Evolutionary conservation across 2,113 vertebrate genomes (phyloP), one percentile per base, ranked within the genome.

Genomic region (Excalfactoria chinensis): DNA sequence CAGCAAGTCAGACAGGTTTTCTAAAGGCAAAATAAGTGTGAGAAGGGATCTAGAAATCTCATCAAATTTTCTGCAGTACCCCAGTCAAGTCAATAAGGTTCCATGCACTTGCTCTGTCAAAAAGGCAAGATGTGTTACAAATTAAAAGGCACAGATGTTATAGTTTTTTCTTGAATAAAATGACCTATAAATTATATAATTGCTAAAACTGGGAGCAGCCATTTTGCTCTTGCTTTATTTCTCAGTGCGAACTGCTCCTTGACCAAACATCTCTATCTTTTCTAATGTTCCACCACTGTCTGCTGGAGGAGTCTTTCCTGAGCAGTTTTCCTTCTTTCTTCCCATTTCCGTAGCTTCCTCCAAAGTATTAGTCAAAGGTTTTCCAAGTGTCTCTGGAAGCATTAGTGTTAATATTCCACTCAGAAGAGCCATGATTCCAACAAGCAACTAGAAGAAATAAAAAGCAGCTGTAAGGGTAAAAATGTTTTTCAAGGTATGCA

Each of bases 331-430:
- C 76, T 96, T 95, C 40, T 93, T 82, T 43, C 81, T 72, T 81
- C 97, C 97, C 58, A 98, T 97, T 89, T 97, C 95, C 91, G 97
- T 96, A 35, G 98, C 98, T 92, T 99, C 98, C 91, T 97, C 96
- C 97, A 99, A 97, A 17, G 98, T 99, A 83, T 97, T 98, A 81
- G 97, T 97, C 88, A 99, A 86, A 32, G 98, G 98, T 93, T 96
- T 97, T 85, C 98, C 98, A 26, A 98, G 97, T 28, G 99, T 99
- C 97, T 99, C 99, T 3, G 98, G 99, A 84, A 99, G 98, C 90
- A 97, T 89, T 84, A 98, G 41, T 2, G 98, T 98, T 93, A 99
- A 96, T 62, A 98, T 59, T 90, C 98, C 99, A 51, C 98, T 98
- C 70, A 98, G 62, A 55, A 99, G 98, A 37, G 98, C 97, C 97